These are phyloP conservation scores for Phalanger gymnotis DNA, from an alignment of 2,797 vertebrate genomes.

Conservation along the genomic window DNA sequence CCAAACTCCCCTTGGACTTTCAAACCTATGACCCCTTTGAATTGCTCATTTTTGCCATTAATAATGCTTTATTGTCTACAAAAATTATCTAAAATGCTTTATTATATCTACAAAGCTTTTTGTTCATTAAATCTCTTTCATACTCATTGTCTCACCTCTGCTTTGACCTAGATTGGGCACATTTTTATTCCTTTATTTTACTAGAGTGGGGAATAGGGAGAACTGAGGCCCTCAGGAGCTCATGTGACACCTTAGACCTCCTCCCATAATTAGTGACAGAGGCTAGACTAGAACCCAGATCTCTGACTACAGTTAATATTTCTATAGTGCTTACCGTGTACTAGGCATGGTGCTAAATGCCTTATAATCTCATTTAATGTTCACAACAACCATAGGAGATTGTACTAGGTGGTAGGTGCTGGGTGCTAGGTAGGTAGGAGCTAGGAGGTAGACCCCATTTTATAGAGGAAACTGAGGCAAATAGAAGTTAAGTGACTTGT, in stretches of 20 bases:
- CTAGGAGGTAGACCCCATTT: not conserved
- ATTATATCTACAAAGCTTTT: not conserved
- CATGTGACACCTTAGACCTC: not conserved
- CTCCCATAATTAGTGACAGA: not conserved
- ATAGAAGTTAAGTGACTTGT: not conserved
- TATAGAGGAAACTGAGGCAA: not conserved
- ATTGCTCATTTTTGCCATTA: not conserved
- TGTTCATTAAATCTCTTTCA: not conserved
- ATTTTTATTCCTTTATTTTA: not conserved
- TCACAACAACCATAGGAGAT: not conserved
- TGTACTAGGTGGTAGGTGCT: too few relatives aligned
- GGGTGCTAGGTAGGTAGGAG: too few relatives aligned
- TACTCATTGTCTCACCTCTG: not conserved
- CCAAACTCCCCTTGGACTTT: not conserved
- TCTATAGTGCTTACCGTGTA: too few relatives aligned
- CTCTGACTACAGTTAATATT: not conserved
- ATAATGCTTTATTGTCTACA: not conserved
- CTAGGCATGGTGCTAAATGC: too few relatives aligned
- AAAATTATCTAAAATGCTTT: too few relatives aligned
- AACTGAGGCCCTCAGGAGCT: not conserved
- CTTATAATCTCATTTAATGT: not conserved
- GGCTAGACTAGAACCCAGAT: not conserved
- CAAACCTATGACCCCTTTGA: not conserved
- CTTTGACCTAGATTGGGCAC: not conserved
- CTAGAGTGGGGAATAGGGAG: not conserved